These are phyloP conservation scores for Erebia ligea DNA, from an alignment of 2,888 invertebrate genomes.

Conservation along the genomic window DNA sequence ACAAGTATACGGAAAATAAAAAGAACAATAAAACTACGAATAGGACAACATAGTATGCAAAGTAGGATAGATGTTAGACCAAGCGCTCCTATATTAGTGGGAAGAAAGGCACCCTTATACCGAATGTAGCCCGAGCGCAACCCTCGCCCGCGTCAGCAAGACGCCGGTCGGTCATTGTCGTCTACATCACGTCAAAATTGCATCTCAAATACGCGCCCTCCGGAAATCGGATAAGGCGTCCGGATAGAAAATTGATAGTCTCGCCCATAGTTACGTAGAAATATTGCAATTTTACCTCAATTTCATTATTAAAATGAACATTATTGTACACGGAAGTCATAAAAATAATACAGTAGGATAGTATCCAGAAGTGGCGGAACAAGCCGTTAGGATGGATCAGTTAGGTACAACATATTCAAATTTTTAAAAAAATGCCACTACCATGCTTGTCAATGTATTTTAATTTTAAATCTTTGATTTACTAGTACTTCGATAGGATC, in stretches of 20 bases:
- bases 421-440: too few relatives aligned
- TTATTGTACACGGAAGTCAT: not conserved
- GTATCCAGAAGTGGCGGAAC: too few relatives aligned
- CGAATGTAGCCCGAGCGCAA: conserved; percentile 27
- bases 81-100: too few relatives aligned
- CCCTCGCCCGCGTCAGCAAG: conserved; percentile 46
- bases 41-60: too few relatives aligned
- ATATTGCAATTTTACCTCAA: conserved; percentile 13
- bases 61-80: too few relatives aligned
- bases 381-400: too few relatives aligned
- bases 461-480: not conserved
- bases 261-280: conserved; percentile 24
- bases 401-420: too few relatives aligned
- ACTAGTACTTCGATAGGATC: too few relatives aligned
- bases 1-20: too few relatives aligned
- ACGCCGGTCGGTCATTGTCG: conserved; percentile 46
- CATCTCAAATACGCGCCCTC: conserved; percentile 43
- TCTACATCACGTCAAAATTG: conserved; percentile 46
- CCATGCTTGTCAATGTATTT: too few relatives aligned
- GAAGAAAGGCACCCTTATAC: not conserved
- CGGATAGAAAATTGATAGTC: conserved; percentile 38
- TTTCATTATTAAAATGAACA: not conserved
- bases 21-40: too few relatives aligned
- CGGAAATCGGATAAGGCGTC: conserved; percentile 42
- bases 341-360: not conserved